A percentile compares a stretch with the other conserved stretches of the same genome.
Evolutionary conservation across 1,140 invertebrate genomes (phyloP).

Genomic region (Stratiolaelaps scimitus): DNA sequence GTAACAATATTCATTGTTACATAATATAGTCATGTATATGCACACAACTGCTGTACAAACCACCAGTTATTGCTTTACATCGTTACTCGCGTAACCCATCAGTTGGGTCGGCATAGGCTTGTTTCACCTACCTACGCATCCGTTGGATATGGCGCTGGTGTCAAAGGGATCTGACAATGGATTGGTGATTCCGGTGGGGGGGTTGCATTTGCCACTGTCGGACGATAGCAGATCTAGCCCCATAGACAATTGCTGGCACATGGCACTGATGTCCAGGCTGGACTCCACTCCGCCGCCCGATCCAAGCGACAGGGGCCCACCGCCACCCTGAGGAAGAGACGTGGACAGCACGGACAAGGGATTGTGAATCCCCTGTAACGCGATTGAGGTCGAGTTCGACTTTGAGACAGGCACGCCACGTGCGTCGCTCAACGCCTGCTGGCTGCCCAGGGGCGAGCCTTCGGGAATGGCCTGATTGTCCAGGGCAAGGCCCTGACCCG

Average conservation of each 20-base stretch:
- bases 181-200: no score
- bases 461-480: slow-evolving; percentile 46
- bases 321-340: slow-evolving; percentile 17
- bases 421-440: slow-evolving; percentile 49
- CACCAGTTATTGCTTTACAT: no score
- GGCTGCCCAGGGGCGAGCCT: slow-evolving; percentile 50
- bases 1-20: no score
- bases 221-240: slow-evolving; percentile 63
- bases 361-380: slow-evolving; percentile 1
- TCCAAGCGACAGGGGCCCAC: neutral
- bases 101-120: no score
- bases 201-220: slow-evolving; percentile 37
- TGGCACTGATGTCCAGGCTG: slow-evolving; percentile 52
- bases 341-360: slow-evolving; percentile 26
- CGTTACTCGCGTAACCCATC: no score
- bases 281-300: neutral
- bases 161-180: no score
- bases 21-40: no score
- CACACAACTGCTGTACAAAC: no score
- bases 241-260: slow-evolving; percentile 73
- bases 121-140: no score
- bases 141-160: no score
- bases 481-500: neutral
- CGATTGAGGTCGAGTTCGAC: no score
- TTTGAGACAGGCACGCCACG: no score